Conservation (phyloP, 1,140 invertebrate genomes). For the Lasioglossum baleicum region DNA sequence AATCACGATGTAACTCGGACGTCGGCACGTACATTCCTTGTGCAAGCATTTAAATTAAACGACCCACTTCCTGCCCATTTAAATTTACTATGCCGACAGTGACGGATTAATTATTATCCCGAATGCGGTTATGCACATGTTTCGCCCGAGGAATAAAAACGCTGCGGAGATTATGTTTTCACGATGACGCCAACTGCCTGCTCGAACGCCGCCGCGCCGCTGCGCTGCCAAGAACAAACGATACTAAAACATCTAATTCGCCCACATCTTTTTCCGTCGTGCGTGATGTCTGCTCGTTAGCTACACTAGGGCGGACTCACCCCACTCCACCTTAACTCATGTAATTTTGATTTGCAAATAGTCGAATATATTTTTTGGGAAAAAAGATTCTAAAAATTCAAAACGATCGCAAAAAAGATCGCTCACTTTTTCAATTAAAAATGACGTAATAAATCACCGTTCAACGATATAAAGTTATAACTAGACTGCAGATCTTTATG, state of each 20-base stretch:
- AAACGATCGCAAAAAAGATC: too few species aligned
- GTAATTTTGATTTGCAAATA: too few species aligned
- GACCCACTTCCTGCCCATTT: constrained; percentile 30
- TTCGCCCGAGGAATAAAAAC: neutral
- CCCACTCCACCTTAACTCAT: too few species aligned
- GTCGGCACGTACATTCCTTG: constrained; percentile 24
- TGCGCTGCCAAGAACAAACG: neutral
- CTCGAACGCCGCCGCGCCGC: neutral
- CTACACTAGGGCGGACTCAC: too few species aligned
- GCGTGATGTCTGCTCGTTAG: neutral
- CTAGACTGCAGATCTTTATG: too few species aligned
- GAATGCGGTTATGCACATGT: constrained; percentile 17
- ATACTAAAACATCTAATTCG: neutral
- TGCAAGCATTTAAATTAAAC: constrained; percentile 36
- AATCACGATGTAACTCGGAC: constrained; percentile 25
- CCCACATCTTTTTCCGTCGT: neutral
- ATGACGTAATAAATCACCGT: too few species aligned
- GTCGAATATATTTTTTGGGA: too few species aligned
- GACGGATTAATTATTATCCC: constrained; percentile 35
- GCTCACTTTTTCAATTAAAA: too few species aligned
- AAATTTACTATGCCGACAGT: constrained; percentile 34
- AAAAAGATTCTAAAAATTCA: too few species aligned
- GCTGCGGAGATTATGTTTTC: constrained; percentile 6
- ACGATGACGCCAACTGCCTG: neutral
- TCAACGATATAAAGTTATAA: too few species aligned